phyloP scores from a whole-genome alignment of 2,888 invertebrate species.

The Rhamphomyia laevipes region DNA sequence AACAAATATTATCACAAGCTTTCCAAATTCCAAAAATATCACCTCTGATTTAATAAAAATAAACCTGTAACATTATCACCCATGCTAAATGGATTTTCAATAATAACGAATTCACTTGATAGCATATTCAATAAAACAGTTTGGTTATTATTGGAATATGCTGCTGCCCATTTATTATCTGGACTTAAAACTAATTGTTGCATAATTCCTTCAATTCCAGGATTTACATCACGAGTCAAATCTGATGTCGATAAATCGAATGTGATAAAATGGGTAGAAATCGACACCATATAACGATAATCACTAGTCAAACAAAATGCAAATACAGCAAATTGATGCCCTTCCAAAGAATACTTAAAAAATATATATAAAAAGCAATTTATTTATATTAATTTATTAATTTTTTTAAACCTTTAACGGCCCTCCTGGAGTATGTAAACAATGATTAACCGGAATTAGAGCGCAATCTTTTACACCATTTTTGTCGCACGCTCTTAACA shows the following conservation, averaged over 20 bases:
- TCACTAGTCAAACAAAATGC: slow-evolving; percentile 83
- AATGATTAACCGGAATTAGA: slow-evolving; percentile 85
- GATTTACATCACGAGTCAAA: slow-evolving; percentile 83
- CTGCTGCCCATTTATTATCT: slow-evolving; percentile 92
- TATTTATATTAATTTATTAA: not conserved
- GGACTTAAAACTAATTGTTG: slow-evolving; percentile 84
- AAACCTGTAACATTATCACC: slow-evolving; percentile 49
- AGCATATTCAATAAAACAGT: slow-evolving; percentile 83
- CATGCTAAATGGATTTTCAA: slow-evolving; percentile 72
- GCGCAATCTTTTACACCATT: slow-evolving; percentile 84
- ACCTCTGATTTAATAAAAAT: slow-evolving; percentile 52
- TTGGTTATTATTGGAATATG: slow-evolving; percentile 94
- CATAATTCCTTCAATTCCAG: slow-evolving; percentile 92
- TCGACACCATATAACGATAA: slow-evolving; percentile 85
- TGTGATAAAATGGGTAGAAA: slow-evolving; percentile 92
- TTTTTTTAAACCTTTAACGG: slow-evolving; percentile 67
- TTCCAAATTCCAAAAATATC: not conserved
- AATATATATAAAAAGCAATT: not conserved
- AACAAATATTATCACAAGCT: no score
- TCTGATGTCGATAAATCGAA: slow-evolving; percentile 96
- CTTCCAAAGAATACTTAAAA: slow-evolving; percentile 83
- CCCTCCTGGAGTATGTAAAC: slow-evolving; percentile 96
- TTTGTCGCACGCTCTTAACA: slow-evolving; percentile 82
- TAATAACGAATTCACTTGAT: slow-evolving; percentile 81
- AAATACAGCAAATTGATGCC: slow-evolving; percentile 96